Conservation (phyloP, 2,888 invertebrate genomes). For the Cheilosia vernalis region DNA sequence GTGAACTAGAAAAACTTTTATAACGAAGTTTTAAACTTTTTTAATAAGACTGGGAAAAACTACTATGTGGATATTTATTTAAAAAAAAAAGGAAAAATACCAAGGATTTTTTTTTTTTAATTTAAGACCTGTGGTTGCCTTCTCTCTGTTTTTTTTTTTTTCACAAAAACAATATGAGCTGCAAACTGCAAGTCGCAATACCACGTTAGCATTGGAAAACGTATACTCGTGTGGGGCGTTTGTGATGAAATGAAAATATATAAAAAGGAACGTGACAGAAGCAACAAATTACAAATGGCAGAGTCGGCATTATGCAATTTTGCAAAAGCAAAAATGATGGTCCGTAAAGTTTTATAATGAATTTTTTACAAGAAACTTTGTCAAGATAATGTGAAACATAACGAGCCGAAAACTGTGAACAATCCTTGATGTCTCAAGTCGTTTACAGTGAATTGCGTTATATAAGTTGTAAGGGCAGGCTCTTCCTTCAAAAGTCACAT, state of each 20-base stretch:
- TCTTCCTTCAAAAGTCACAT: slow-evolving; percentile 13
- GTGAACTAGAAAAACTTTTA: neutral
- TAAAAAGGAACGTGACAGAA: slow-evolving; percentile 13
- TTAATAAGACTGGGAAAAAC: neutral
- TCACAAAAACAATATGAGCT: too few relatives aligned
- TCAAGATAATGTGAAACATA: too few relatives aligned
- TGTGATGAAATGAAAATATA: too few relatives aligned
- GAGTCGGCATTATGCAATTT: neutral
- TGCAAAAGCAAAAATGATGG: neutral
- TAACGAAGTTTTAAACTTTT: slow-evolving; percentile 6
- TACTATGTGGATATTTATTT: neutral
- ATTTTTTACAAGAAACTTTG: neutral
- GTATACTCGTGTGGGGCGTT: too few relatives aligned
- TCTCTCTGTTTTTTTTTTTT: too few relatives aligned
- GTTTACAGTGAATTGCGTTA: neutral
- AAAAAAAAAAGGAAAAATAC: neutral
- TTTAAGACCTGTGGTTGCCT: too few relatives aligned
- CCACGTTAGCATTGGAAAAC: too few relatives aligned
- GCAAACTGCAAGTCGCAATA: too few relatives aligned
- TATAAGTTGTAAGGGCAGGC: neutral
- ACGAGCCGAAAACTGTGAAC: too few relatives aligned
- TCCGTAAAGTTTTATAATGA: slow-evolving; percentile 27
- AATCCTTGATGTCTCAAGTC: too few relatives aligned
- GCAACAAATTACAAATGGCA: slow-evolving; percentile 12
- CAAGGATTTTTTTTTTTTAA: neutral